phyloP scores from a whole-genome alignment of 2,888 invertebrate genomes.

The Caradrina clavipalpis region DNA sequence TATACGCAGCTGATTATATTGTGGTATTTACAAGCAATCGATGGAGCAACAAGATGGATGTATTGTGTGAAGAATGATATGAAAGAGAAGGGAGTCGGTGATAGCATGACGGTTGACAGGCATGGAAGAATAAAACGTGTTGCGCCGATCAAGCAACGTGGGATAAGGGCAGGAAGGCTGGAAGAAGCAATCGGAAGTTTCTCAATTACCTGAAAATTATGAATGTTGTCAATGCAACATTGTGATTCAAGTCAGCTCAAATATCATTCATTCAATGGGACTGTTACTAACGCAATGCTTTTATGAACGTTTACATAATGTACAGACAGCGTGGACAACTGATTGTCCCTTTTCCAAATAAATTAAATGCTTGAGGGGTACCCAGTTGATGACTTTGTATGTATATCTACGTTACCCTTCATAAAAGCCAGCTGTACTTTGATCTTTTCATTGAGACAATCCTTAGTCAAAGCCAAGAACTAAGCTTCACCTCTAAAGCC shows the following conservation, averaged over 20 bases:
- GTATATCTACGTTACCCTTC: background rate
- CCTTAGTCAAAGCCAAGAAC: background rate
- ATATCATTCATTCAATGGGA: background rate
- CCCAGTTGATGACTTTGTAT: too few species aligned
- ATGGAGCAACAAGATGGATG: too few species aligned
- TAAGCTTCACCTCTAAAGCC: background rate
- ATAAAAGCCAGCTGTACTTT: background rate
- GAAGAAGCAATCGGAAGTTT: constrained; percentile 13
- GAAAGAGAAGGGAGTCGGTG: too few species aligned
- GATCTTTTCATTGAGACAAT: background rate
- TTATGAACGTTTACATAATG: too few species aligned
- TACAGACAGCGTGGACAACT: too few species aligned
- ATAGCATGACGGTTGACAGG: too few species aligned
- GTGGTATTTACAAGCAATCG: constrained; percentile 8
- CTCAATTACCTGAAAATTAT: constrained; percentile 4
- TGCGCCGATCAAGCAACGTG: too few species aligned
- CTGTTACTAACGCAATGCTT: background rate
- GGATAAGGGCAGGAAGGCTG: too few species aligned
- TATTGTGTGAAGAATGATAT: too few species aligned
- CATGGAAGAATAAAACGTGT: too few species aligned
- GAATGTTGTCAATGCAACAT: background rate
- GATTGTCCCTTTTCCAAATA: too few species aligned
- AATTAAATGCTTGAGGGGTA: too few species aligned
- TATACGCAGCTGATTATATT: constrained; percentile 20
- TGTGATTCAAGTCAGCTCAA: background rate